Base-by-base conservation (phyloP, 2,113 vertebrate genomes). In the Muscicapa adusta region DNA sequence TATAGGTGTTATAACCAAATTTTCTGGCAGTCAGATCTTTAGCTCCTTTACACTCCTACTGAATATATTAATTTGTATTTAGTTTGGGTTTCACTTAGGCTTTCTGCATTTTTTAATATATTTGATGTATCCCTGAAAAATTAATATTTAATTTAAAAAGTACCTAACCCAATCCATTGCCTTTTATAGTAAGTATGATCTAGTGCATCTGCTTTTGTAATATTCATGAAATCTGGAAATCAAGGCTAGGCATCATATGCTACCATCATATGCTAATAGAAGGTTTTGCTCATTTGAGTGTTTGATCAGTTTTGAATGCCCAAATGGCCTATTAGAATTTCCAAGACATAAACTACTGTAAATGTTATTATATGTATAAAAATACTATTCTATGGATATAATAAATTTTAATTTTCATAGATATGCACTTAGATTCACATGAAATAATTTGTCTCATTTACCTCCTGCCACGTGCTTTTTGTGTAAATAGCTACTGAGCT, bases 161-260 rank as follows among this genome's bases (percentile, higher is more conserved):
- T 56, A 86, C 65, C 75, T 90, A 72, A 51, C 18, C 45, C 34
- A 94, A 88, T n/a, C 60, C 16, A 79, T 45, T 80, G 42, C 73
- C 47, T 92, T 91, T 92, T 82, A 89, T 8, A 66, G 71, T 92
- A 88, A 91, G 23, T 33, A 56, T 58, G 38, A 84, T 43, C 73
- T 72, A 88, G 48, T 71, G 34, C 51, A 60, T 81, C 54, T 43
- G 29, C 78, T 94, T 97, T 84, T 96, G 60, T 86, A 88, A 89
- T 83, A 82, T 61, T 82, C 16, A 83, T 63, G 58, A 96, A 71
- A 95, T 93, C 82, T 76, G 72, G 72, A 96, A 95, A 84, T 63
- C 42, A 76, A 89, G 62, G 54, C 51, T 74, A 71, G 29, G 16
- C 42, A 87, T 65, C 26, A 5, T 70, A 65, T 18, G 12, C 36